Conservation (phyloP, 2,113 vertebrate genomes). For the Leiothrix lutea region DNA sequence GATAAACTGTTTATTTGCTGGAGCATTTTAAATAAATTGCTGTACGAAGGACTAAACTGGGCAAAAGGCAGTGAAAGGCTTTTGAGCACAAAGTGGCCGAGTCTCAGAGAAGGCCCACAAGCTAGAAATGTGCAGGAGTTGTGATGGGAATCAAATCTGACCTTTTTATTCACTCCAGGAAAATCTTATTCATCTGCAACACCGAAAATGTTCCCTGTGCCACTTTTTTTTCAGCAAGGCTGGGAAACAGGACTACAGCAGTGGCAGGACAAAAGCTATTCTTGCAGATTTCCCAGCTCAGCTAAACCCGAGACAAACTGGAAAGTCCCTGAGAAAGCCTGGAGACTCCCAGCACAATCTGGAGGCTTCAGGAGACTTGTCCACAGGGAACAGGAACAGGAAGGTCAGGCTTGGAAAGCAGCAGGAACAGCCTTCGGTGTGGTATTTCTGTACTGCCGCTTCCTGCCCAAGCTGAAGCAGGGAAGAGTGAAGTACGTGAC, state of each 20-base stretch:
- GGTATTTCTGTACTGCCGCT: not conserved
- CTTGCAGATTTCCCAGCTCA: conserved; percentile 9
- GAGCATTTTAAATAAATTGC: not conserved
- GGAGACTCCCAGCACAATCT: not conserved
- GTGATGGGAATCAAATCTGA: not conserved
- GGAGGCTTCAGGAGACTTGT: not conserved
- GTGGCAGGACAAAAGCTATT: not conserved
- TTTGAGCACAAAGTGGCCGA: not conserved
- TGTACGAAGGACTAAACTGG: not conserved
- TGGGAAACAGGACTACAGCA: conserved; percentile 23
- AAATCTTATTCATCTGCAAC: conserved; percentile 5
- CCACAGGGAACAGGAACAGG: not conserved
- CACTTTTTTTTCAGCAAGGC: not conserved
- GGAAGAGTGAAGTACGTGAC: not conserved
- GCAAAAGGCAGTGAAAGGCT: not conserved
- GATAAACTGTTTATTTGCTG: not conserved
- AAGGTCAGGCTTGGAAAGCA: not conserved
- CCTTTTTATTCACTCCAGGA: not conserved
- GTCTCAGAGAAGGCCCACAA: not conserved
- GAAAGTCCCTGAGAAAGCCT: not conserved
- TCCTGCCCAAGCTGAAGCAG: not conserved
- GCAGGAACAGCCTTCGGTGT: not conserved
- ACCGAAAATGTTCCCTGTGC: not conserved
- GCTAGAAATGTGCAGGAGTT: not conserved
- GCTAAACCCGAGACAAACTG: not conserved